These are phyloP conservation scores for Drosophila atripex DNA, from an alignment of 2,888 invertebrate species.

Conservation along the genomic window DNA sequence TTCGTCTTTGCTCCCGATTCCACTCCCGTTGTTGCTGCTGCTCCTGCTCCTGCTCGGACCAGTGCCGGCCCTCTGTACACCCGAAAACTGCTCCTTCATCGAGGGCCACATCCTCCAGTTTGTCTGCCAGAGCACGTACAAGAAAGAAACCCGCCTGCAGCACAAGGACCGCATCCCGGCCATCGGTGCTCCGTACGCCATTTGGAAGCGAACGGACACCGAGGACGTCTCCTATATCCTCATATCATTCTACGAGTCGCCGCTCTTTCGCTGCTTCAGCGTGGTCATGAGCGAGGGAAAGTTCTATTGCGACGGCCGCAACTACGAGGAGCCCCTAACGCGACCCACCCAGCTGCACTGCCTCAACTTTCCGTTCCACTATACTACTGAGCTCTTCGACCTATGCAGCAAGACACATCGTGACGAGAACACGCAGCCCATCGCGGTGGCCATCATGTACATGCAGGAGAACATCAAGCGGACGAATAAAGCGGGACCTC, in stretches of 20 bases:
- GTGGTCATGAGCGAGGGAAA: constrained; percentile 37
- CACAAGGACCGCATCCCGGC: constrained; percentile 59
- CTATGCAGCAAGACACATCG: constrained; percentile 23
- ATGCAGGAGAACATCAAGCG: constrained; percentile 51
- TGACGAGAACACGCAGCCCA: constrained; percentile 6
- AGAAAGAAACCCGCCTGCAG: constrained; percentile 35
- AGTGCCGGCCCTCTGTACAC: constrained; percentile 19
- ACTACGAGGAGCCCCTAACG: constrained; percentile 31
- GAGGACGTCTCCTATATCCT: constrained; percentile 45
- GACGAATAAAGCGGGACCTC: neutral
- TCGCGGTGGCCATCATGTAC: constrained; percentile 60
- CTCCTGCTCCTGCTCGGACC: constrained; percentile 31
- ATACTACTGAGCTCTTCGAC: constrained; percentile 43
- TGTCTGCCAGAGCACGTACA: constrained; percentile 53
- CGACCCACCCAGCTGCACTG: constrained; percentile 35
- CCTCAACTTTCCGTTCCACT: constrained; percentile 51
- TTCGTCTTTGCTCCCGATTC: neutral
- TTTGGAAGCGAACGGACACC: constrained; percentile 60
- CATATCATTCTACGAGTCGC: constrained; percentile 60
- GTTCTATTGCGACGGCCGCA: constrained; percentile 58
- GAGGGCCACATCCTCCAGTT: constrained; percentile 62
- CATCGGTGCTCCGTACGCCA: constrained; percentile 50
- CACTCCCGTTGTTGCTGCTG: constrained; percentile 25
- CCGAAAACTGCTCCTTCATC: constrained; percentile 51
- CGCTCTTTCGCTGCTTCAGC: constrained; percentile 51